Conservation (phyloP, 2,888 invertebrate species). For the Cecidostiba fungosa region DNA sequence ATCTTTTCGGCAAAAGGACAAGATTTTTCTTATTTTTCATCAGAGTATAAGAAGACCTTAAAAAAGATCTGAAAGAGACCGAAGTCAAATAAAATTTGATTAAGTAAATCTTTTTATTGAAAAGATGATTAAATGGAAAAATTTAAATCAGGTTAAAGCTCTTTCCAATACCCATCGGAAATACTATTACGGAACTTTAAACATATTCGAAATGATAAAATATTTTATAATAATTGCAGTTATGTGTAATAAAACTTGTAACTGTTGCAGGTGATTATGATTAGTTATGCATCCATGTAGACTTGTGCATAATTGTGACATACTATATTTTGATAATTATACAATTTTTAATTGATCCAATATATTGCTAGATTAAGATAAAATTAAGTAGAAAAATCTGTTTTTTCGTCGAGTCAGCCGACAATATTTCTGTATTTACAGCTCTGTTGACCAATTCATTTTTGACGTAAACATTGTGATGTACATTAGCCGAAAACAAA, state of each 20-base stretch:
- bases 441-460: neutral
- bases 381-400: too few species aligned
- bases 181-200: neutral
- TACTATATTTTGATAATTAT: too few species aligned
- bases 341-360: too few species aligned
- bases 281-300: neutral
- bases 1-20: conserved; percentile 49
- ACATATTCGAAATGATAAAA: neutral
- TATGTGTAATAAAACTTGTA: neutral
- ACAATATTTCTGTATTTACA: too few species aligned
- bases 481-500: neutral
- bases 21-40: conserved; percentile 39
- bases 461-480: conserved; percentile 33
- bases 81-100: conserved; percentile 34
- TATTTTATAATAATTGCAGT: too few species aligned
- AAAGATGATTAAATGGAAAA: neutral
- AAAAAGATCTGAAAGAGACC: neutral
- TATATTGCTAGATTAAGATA: too few species aligned
- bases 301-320: too few species aligned
- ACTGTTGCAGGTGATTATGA: neutral
- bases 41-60: neutral
- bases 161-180: neutral
- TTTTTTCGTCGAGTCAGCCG: too few species aligned
- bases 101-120: conserved; percentile 29
- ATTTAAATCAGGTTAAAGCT: conserved; percentile 29